phyloP scores from a whole-genome alignment of 2,797 vertebrate species.

The Lagorchestes hirsutus region DNA sequence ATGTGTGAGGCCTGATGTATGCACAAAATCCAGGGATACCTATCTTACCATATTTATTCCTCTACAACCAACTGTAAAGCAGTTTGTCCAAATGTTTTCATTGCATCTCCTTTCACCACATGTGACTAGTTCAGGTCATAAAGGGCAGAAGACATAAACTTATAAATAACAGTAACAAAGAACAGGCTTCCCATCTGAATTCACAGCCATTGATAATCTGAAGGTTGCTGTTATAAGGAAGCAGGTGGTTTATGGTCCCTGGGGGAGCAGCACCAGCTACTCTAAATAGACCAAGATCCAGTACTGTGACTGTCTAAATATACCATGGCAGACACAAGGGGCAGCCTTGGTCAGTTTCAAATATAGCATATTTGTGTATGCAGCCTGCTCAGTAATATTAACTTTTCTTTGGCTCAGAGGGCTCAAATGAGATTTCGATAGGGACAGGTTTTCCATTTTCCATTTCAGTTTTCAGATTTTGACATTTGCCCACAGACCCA shows the following conservation, averaged over 20 bases:
- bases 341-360: slow-evolving; percentile 11
- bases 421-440: neutral
- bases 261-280: slow-evolving; percentile 50
- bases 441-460: neutral
- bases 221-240: slow-evolving; percentile 52
- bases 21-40: neutral
- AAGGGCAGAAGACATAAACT: slow-evolving; percentile 37
- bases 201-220: slow-evolving; percentile 39
- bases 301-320: slow-evolving; percentile 44
- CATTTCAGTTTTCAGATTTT: neutral
- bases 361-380: neutral
- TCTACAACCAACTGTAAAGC: neutral
- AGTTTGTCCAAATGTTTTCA: neutral
- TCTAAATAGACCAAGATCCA: slow-evolving; percentile 61
- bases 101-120: neutral
- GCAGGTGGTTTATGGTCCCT: slow-evolving; percentile 47
- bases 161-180: slow-evolving; percentile 46
- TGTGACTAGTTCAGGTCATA: neutral
- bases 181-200: slow-evolving; percentile 45
- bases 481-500: neutral
- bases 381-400: slow-evolving; percentile 15
- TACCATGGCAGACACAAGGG: slow-evolving; percentile 20
- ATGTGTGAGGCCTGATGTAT: neutral
- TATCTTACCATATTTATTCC: neutral
- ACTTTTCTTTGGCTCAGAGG: neutral